Percentiles rank a stretch among this genome's conserved stretches.
Conservation (phyloP, 2,113 vertebrate species). For the Oncorhynchus tshawytscha region DNA sequence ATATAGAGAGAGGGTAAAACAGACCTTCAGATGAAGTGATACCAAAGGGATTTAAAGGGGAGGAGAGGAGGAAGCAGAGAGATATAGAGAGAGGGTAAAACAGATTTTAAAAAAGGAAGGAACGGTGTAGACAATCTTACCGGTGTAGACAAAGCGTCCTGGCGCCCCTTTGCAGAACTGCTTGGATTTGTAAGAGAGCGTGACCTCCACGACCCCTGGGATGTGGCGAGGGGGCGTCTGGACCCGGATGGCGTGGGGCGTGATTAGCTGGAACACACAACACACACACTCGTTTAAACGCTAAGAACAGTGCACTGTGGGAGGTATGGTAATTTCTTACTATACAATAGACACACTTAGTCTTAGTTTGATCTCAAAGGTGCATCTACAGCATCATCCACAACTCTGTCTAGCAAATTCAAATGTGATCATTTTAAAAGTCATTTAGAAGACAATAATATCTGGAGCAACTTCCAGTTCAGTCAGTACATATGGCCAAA, state of each 20-base stretch:
- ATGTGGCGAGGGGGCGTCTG: conserved; percentile 86
- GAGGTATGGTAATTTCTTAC: not conserved
- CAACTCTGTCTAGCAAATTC: not conserved
- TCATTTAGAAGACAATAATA: not conserved
- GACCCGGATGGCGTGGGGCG: conserved; percentile 84
- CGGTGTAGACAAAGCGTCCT: conserved; percentile 79
- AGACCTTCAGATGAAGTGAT: no score
- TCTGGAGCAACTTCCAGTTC: not conserved
- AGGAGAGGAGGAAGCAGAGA: not conserved
- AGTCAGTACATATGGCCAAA: not conserved
- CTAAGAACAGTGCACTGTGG: not conserved
- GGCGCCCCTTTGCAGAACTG: conserved; percentile 87
- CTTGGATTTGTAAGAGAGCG: conserved; percentile 86
- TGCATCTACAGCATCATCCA: no score
- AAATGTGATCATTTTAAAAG: not conserved
- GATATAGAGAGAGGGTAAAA: not conserved
- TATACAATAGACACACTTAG: not conserved
- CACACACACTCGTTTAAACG: conserved; percentile 15
- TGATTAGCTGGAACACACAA: conserved; percentile 77
- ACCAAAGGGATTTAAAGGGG: not conserved
- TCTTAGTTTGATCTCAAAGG: no score
- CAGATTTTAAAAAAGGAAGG: not conserved
- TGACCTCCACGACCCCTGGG: conserved; percentile 86
- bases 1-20: no score
- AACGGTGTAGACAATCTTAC: no score